These are phyloP conservation scores for Drosophila triauraria DNA, from an alignment of 1,140 invertebrate genomes.

Conservation along the genomic window DNA sequence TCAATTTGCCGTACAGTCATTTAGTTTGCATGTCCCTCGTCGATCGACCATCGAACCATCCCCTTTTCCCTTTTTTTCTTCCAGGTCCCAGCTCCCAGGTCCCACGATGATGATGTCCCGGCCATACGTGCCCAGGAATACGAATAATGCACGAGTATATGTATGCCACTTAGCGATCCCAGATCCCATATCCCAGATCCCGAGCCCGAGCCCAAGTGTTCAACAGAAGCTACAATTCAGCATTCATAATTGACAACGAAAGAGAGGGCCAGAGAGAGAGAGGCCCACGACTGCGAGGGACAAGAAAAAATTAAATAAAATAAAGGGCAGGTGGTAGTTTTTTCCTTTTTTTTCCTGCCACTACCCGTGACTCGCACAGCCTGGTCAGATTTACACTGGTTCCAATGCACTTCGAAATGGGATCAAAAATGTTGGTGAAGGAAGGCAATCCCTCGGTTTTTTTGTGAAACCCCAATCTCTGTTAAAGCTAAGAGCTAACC, in stretches of 20 bases:
- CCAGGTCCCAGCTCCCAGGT: conserved; percentile 35
- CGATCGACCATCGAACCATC: conserved; percentile 29
- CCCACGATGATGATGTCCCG: conserved; percentile 70
- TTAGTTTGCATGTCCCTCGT: conserved; percentile 79
- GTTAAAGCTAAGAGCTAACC: neutral
- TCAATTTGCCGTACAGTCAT: conserved; percentile 84
- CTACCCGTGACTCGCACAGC: conserved; percentile 64
- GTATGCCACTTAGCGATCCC: conserved; percentile 74
- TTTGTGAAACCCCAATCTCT: neutral
- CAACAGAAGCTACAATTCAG: conserved; percentile 83
- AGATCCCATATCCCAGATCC: conserved; percentile 5
- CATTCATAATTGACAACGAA: conserved; percentile 80
- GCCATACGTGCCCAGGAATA: conserved; percentile 62
- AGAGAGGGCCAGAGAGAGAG: conserved; percentile 16
- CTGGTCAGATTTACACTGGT: conserved; percentile 77
- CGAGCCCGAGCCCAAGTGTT: conserved; percentile 64
- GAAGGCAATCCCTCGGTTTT: too few species aligned
- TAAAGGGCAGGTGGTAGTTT: conserved; percentile 81
- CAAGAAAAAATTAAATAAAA: conserved; percentile 66
- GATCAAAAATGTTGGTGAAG: neutral
- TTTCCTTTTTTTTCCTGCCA: conserved; percentile 58
- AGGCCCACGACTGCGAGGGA: conserved; percentile 40
- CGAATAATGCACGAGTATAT: conserved; percentile 30
- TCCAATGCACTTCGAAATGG: neutral
- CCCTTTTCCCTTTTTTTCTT: conserved; percentile 18